These are phyloP conservation scores for Heterochromis multidens DNA, from an alignment of 2,113 vertebrate species.

Conservation along the genomic window DNA sequence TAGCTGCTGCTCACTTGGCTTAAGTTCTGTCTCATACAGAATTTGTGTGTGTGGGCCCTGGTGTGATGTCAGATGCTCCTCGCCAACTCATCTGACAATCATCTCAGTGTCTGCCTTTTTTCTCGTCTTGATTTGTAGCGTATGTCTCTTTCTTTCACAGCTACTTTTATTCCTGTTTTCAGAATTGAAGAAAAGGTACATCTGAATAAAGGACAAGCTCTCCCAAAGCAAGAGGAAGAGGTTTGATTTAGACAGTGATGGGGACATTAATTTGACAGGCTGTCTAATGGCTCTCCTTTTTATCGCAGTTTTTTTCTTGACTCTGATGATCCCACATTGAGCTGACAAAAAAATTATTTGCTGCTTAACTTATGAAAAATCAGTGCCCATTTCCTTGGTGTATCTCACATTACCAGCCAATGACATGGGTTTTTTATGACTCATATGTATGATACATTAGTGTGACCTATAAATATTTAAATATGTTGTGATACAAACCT, in stretches of 20 bases:
- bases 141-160: neutral
- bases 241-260: neutral
- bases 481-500: no score
- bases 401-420: neutral
- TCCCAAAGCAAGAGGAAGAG: neutral
- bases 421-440: no score
- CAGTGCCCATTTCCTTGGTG: neutral
- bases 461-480: no score
- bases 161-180: neutral
- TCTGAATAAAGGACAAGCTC: neutral
- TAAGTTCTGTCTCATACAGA: conserved; percentile 16
- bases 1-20: conserved; percentile 62
- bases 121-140: neutral
- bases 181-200: neutral
- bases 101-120: neutral
- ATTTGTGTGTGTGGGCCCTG: conserved; percentile 39
- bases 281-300: neutral
- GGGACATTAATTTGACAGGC: neutral
- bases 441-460: no score
- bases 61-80: conserved; percentile 51
- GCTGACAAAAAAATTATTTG: neutral
- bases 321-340: neutral
- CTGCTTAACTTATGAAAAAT: neutral
- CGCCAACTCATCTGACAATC: neutral
- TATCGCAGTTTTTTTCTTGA: neutral